phyloP scores from a whole-genome alignment of 2,113 vertebrate genomes.

The Nothocercus nigrocapillus region DNA sequence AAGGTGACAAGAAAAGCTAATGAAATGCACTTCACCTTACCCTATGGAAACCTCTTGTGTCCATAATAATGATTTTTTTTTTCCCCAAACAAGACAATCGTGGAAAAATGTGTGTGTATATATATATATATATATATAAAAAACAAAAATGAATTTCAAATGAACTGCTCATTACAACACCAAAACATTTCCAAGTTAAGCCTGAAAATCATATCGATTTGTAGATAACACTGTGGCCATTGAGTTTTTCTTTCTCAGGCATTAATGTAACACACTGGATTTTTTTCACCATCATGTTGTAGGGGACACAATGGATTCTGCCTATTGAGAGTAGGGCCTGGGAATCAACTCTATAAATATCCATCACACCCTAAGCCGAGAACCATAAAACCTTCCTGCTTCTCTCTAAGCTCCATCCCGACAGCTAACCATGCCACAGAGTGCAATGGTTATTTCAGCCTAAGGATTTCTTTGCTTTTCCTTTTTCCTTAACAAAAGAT shows the following conservation, averaged over 20 bases:
- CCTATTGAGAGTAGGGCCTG: neutral
- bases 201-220: conserved; percentile 15
- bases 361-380: neutral
- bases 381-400: neutral
- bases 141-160: neutral
- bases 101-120: neutral
- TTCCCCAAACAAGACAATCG: neutral
- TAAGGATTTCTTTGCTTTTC: neutral
- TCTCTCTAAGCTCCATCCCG: neutral
- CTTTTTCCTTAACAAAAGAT: neutral
- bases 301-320: neutral
- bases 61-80: neutral
- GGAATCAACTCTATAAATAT: conserved; percentile 12
- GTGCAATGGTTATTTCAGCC: neutral
- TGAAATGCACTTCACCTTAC: neutral
- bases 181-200: neutral
- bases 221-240: neutral
- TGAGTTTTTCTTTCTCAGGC: conserved; percentile 6
- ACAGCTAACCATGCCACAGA: neutral
- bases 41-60: neutral
- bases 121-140: neutral
- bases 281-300: neutral
- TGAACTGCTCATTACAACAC: neutral
- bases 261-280: neutral
- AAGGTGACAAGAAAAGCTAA: neutral